Evolutionary conservation across 2,888 invertebrate species (phyloP), one percentile per base, ranked within the genome.

Genomic region (Hypsopygia costalis): DNA sequence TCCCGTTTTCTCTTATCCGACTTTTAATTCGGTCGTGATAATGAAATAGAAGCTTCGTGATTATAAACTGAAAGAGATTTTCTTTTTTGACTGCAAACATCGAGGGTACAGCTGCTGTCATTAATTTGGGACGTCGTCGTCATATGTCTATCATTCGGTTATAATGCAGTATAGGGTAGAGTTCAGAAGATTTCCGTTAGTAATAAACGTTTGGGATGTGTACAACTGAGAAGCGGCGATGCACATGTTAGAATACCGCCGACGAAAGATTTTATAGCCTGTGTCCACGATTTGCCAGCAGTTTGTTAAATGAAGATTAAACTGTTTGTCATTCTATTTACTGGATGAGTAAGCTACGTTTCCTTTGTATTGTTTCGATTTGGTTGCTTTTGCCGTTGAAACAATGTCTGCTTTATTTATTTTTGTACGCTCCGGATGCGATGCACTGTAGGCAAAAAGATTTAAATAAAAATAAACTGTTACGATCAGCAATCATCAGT

Each of bases 131-230:
- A 65, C 58, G 72, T 60, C 63, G 66, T 55, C 46, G 58, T 72
- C 75, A 63, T 81, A 76, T 72, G 71, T 82, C 81, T 75, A 75
- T 83, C 81, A 81, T 58, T 69, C 51, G 68, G 59, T 51, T 61
- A 62, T 72, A 69, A 76, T 62, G 54, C 59, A 52, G 62, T 47
- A 57, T 53, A 58, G 58, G 52, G 63, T 58, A 62, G 59, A 65
- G 69, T 65, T 61, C 64, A 59, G 52, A 52, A 70, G 70, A 73
- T 75, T 81, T 83, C 82, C 82, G 82, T 75, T 82, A 56, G 81
- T 77, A 83, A 81, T 82, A 81, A 82, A 76, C 71, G 64, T 48
- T 54, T 63, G 72, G 74, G 65, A 74, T 61, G 69, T 61, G 46
- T n/a, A n/a, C 60, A 67, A 49, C 52, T 53, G 56, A 52, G 52